phyloP scores from a whole-genome alignment of 30 jellyfish, hydroid and myxozoan genomes.

The Morbakka virulenta region DNA sequence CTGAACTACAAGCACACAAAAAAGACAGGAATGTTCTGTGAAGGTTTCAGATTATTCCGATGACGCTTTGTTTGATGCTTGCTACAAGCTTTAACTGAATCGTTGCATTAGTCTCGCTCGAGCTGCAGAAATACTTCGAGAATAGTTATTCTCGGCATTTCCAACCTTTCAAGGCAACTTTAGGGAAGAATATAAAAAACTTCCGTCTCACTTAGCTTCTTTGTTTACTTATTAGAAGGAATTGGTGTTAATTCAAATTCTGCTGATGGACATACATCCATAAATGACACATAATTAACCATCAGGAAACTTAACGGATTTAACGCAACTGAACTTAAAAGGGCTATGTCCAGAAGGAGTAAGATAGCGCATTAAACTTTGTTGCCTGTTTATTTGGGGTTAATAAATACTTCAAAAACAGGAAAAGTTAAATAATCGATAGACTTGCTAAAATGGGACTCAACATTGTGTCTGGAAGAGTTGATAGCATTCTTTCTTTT shows the following conservation, averaged over 20 bases:
- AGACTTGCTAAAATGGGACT: constrained; percentile 25
- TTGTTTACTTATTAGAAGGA: too few relatives aligned
- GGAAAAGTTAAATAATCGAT: constrained; percentile 19
- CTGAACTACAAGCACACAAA: constrained; percentile 27
- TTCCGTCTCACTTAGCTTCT: neutral
- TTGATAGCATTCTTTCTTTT: too few relatives aligned
- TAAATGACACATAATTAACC: too few relatives aligned
- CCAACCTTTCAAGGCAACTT: neutral
- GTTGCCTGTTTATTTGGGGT: neutral
- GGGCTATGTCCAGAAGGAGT: too few relatives aligned
- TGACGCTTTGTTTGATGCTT: constrained; percentile 11
- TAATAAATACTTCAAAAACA: constrained; percentile 19
- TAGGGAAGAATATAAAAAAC: constrained; percentile 1
- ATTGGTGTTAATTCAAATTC: too few relatives aligned
- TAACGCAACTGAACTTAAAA: too few relatives aligned
- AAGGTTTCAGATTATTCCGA: constrained; percentile 5
- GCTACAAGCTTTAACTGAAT: neutral
- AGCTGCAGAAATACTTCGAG: constrained; percentile 11
- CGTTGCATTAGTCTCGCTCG: constrained; percentile 11
- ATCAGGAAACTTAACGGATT: too few relatives aligned
- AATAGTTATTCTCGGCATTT: constrained; percentile 1
- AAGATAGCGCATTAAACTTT: too few relatives aligned
- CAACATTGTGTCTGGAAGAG: constrained; percentile 32
- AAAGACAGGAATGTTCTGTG: constrained; percentile 23
- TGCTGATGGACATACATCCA: too few relatives aligned